These are phyloP conservation scores for Drosophila takahashii DNA, from an alignment of 1,140 invertebrate genomes.

Conservation along the genomic window DNA sequence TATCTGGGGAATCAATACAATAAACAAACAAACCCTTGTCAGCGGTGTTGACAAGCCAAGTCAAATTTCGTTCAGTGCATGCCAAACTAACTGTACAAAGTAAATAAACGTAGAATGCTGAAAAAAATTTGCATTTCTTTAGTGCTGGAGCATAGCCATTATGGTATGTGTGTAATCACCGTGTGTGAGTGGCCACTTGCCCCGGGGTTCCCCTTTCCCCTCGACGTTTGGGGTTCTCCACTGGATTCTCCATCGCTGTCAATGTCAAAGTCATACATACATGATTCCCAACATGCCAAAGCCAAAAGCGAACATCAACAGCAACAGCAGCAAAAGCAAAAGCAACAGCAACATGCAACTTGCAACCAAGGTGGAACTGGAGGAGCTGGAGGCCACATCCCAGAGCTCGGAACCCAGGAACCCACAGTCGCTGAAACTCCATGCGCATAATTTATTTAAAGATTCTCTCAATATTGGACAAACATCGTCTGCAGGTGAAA, in stretches of 20 bases:
- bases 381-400: conserved; percentile 4
- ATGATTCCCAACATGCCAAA: conserved; percentile 74
- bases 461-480: conserved; percentile 79
- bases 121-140: conserved; percentile 50
- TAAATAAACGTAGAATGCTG: conserved; percentile 75
- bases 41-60: conserved; percentile 36
- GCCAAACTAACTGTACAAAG: conserved; percentile 63
- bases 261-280: conserved; percentile 79
- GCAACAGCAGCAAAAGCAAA: conserved; percentile 21
- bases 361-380: conserved; percentile 4
- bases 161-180: conserved; percentile 49
- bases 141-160: conserved; percentile 28
- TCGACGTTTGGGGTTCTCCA: not conserved
- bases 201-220: not conserved
- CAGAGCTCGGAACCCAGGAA: not conserved
- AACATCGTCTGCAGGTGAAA: conserved; percentile 81
- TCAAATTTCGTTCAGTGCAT: conserved; percentile 54
- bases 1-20: conserved; percentile 27
- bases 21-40: conserved; percentile 38
- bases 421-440: conserved; percentile 57
- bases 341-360: conserved; percentile 39
- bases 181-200: conserved; percentile 18
- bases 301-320: conserved; percentile 57
- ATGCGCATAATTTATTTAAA: conserved; percentile 81
- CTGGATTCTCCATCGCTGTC: conserved; percentile 47